phyloP scores from a whole-genome alignment of 2,113 vertebrate species.

The Budorcas taxicolor region DNA sequence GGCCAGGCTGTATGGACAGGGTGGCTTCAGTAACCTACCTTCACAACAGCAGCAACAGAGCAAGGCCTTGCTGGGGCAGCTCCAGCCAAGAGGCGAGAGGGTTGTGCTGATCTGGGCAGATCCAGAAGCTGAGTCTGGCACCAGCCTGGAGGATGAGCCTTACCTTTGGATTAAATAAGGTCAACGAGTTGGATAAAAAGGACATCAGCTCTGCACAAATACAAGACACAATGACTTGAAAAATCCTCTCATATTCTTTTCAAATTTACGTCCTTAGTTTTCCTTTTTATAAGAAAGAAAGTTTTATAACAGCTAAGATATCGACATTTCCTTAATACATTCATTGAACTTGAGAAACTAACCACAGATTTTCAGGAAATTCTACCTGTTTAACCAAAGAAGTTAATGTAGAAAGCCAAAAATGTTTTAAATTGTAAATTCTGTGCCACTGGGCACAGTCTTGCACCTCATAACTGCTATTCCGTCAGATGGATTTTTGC shows the following conservation, averaged over 20 bases:
- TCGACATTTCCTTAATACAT: background rate
- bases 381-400: background rate
- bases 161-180: background rate
- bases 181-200: background rate
- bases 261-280: background rate
- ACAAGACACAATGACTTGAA: background rate
- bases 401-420: background rate
- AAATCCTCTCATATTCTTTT: background rate
- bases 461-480: background rate
- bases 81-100: background rate
- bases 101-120: background rate
- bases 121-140: background rate
- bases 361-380: background rate
- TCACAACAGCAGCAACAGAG: background rate
- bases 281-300: background rate
- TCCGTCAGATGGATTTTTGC: background rate
- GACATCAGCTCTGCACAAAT: background rate
- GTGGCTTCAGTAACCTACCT: background rate
- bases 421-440: background rate
- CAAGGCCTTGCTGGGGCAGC: background rate
- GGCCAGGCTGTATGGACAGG: background rate
- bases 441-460: background rate
- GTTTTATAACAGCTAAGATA: background rate
- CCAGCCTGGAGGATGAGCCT: background rate
- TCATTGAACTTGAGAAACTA: background rate